Conservation (phyloP, 2,113 vertebrate genomes). For the Notarius lentiginosus region DNA sequence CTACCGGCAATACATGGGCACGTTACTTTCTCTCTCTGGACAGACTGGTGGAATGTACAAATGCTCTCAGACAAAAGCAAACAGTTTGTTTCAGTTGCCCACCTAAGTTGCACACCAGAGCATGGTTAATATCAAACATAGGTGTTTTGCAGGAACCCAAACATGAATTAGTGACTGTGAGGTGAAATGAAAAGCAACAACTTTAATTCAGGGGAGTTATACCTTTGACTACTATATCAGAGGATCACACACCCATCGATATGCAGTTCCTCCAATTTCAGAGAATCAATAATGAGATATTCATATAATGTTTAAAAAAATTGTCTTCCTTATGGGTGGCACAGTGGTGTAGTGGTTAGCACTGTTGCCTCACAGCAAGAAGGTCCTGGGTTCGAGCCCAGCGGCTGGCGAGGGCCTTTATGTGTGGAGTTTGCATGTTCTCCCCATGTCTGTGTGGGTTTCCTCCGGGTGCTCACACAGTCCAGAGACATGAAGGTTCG, state of each 20-base stretch:
- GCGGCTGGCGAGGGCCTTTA: too few relatives aligned
- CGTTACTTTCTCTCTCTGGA: neutral
- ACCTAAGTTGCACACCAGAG: neutral
- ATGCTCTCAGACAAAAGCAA: neutral
- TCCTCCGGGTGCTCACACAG: too few relatives aligned
- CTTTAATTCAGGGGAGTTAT: neutral
- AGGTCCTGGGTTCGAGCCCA: too few relatives aligned
- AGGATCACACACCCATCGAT: neutral
- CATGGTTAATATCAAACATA: neutral
- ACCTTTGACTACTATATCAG: neutral
- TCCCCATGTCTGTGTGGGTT: too few relatives aligned
- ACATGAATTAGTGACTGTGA: neutral
- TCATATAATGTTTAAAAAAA: neutral
- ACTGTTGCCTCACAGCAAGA: too few relatives aligned
- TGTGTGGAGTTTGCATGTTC: too few relatives aligned
- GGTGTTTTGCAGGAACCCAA: neutral
- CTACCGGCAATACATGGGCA: constrained; percentile 44
- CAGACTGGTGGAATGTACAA: neutral
- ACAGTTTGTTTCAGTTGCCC: neutral
- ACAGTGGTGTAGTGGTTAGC: too few relatives aligned
- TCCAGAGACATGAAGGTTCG: too few relatives aligned
- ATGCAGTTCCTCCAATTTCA: neutral
- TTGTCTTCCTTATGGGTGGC: too few relatives aligned
- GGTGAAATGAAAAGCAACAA: neutral
- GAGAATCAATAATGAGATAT: neutral